A percentile compares a stretch with the other conserved stretches of the same genome.
phyloP scores from a whole-genome alignment of 2,113 vertebrate species.

The Plotosus lineatus region DNA sequence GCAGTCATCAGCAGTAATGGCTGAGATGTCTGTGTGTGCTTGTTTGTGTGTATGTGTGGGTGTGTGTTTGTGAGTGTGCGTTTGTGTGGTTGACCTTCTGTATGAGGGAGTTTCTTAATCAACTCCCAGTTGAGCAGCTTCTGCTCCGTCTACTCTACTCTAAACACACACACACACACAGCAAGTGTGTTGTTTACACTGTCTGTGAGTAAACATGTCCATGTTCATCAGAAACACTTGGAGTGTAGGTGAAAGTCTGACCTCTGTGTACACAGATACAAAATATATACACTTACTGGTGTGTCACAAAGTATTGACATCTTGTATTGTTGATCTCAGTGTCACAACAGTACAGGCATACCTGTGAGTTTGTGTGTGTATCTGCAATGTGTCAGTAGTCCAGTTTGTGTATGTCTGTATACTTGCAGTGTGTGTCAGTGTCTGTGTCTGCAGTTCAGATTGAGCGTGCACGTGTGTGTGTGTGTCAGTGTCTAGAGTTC shows the following conservation, averaged over 20 bases:
- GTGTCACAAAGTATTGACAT: background rate
- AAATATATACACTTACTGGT: background rate
- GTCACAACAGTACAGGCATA: background rate
- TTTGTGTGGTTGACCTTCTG: slow-evolving; percentile 56
- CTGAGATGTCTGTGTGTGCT: background rate
- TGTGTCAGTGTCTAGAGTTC: too few relatives aligned
- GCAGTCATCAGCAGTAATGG: slow-evolving; percentile 13
- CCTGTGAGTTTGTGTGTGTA: background rate
- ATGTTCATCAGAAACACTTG: slow-evolving; percentile 55
- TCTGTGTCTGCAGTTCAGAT: background rate
- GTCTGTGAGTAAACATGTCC: slow-evolving; percentile 53
- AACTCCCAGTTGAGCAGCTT: slow-evolving; percentile 58
- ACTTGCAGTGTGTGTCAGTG: background rate
- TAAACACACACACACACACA: slow-evolving; percentile 44
- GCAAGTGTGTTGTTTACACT: background rate
- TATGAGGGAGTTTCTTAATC: slow-evolving; percentile 61
- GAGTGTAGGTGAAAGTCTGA: slow-evolving; percentile 48
- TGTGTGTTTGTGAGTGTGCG: slow-evolving; percentile 8
- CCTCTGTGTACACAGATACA: background rate
- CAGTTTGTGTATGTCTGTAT: too few relatives aligned
- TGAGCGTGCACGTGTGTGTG: too few relatives aligned
- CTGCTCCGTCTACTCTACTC: slow-evolving; percentile 45
- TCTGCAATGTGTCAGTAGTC: background rate
- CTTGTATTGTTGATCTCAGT: background rate
- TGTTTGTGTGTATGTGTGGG: slow-evolving; percentile 17